These are phyloP conservation scores for Podargus strigoides DNA, from an alignment of 2,797 vertebrate genomes.

Conservation along the genomic window DNA sequence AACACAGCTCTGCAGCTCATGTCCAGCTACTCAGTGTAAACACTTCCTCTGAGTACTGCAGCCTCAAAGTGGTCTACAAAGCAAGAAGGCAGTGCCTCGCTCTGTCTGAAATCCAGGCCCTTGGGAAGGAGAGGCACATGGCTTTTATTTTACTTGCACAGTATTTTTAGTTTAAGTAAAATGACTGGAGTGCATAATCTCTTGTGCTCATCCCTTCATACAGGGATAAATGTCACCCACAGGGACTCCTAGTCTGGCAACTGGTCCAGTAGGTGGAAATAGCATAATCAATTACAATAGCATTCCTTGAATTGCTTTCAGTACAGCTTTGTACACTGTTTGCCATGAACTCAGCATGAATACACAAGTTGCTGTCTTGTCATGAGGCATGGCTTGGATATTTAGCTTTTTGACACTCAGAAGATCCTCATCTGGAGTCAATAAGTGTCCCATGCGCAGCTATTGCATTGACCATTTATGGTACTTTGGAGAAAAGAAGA, in stretches of 20 bases:
- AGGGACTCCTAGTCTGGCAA: not conserved
- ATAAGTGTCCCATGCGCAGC: not conserved
- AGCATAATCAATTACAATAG: not conserved
- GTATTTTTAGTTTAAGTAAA: not conserved
- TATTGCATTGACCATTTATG: not conserved
- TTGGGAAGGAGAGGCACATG: not conserved
- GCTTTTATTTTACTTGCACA: not conserved
- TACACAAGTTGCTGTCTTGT: not conserved
- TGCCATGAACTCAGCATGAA: rapidly evolving
- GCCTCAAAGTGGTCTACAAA: not conserved
- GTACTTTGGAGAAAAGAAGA: not conserved
- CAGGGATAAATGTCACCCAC: not conserved
- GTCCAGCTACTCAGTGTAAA: not conserved
- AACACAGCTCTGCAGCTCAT: not conserved
- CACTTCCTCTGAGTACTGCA: not conserved
- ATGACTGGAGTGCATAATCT: not conserved
- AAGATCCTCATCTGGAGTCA: not conserved
- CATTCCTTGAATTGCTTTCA: not conserved
- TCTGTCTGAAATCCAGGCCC: not conserved
- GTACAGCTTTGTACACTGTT: not conserved
- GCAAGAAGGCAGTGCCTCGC: not conserved
- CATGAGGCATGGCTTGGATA: not conserved
- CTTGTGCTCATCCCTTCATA: not conserved
- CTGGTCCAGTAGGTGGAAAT: not conserved
- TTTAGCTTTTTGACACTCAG: not conserved